Conservation (phyloP, 2,797 vertebrate genomes). For the Tiaroga cobitis region DNA sequence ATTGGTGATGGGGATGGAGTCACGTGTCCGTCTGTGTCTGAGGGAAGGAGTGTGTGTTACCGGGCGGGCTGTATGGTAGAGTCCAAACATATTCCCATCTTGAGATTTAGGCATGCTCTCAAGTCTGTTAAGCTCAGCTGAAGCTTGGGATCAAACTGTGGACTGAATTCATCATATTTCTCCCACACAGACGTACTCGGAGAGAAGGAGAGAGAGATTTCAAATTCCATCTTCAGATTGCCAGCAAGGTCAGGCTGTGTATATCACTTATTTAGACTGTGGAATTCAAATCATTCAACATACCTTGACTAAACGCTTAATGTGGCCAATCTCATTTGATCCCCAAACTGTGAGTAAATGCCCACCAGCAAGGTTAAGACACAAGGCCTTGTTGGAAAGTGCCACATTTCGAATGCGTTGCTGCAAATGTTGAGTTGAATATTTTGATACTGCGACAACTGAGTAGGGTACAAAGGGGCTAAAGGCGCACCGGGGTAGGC, state of each 20-base stretch:
- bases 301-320: constrained; percentile 53
- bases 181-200: neutral
- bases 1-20: neutral
- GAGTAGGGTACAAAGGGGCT: neutral
- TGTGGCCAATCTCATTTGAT: constrained; percentile 49
- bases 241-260: constrained; percentile 55
- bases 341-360: constrained; percentile 44
- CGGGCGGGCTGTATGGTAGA: neutral
- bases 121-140: constrained; percentile 42
- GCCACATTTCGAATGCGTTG: constrained; percentile 24
- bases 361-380: constrained; percentile 21
- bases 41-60: neutral
- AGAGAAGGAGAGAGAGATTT: constrained; percentile 31
- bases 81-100: constrained; percentile 21
- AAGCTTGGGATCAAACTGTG: constrained; percentile 50
- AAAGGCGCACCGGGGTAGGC: neutral
- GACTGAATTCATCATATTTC: constrained; percentile 50
- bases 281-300: constrained; percentile 50
- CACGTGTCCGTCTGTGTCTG: neutral
- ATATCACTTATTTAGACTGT: constrained; percentile 44
- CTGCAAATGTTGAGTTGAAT: constrained; percentile 29
- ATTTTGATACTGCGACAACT: constrained; percentile 7
- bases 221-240: constrained; percentile 53
- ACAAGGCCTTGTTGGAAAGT: constrained; percentile 42
- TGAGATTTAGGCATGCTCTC: constrained; percentile 24